These are phyloP conservation scores for Tetheella fluctuosa DNA, from an alignment of 2,888 invertebrate genomes.

Conservation along the genomic window DNA sequence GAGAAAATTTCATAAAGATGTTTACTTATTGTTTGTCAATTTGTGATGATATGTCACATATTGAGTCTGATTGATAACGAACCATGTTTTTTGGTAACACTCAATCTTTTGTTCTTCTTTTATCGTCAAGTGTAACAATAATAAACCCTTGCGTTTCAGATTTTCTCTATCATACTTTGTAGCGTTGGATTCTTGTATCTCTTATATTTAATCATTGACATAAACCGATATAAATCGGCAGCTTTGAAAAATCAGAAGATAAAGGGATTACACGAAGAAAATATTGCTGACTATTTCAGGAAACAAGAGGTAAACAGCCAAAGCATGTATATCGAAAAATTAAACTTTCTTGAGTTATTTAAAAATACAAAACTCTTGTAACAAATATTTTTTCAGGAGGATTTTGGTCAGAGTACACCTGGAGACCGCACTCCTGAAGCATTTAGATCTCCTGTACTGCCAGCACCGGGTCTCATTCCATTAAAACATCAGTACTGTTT, in stretches of 20 bases:
- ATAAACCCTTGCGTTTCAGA: slow-evolving; percentile 69
- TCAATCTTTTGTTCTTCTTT: no score
- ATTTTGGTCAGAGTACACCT: slow-evolving; percentile 37
- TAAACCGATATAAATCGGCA: slow-evolving; percentile 82
- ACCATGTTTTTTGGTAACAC: no score
- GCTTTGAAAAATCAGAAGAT: slow-evolving; percentile 74
- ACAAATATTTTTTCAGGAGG: slow-evolving; percentile 40
- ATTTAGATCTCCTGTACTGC: slow-evolving; percentile 45
- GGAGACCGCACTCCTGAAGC: slow-evolving; percentile 59
- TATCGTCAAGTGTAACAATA: neutral
- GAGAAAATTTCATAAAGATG: neutral
- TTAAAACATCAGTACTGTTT: slow-evolving; percentile 86
- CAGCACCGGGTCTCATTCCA: slow-evolving; percentile 70
- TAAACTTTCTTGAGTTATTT: slow-evolving; percentile 3
- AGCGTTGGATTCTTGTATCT: slow-evolving; percentile 85
- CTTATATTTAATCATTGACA: slow-evolving; percentile 85
- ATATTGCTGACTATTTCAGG: slow-evolving; percentile 68
- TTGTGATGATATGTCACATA: no score
- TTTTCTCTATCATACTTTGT: slow-evolving; percentile 85
- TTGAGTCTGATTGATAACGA: no score
- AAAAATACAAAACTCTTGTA: no score
- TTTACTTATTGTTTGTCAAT: no score
- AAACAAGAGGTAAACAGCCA: slow-evolving; percentile 65
- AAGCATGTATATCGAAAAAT: neutral
- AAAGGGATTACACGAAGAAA: slow-evolving; percentile 64